Percentiles rank a stretch among this genome's conserved stretches.
These are phyloP conservation scores for Helleia helle DNA, from an alignment of 2,888 invertebrate genomes.

Conservation along the genomic window DNA sequence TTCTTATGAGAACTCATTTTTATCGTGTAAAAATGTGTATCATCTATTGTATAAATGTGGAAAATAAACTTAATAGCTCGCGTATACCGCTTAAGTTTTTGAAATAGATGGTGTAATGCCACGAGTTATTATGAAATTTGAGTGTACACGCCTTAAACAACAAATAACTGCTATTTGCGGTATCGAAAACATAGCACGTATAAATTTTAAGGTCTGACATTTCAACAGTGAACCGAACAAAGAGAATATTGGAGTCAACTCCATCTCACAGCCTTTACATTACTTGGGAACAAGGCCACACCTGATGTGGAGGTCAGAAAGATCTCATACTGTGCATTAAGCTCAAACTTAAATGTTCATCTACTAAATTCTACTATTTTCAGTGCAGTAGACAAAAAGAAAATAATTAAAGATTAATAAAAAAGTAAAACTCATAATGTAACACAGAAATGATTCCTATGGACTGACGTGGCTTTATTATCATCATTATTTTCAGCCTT, in stretches of 20 bases:
- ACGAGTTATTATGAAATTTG: slow-evolving; percentile 31
- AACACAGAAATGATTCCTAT: too few relatives aligned
- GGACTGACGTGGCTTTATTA: too few relatives aligned
- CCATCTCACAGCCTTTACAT: slow-evolving; percentile 30
- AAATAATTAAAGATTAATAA: too few relatives aligned
- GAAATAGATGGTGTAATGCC: slow-evolving; percentile 26
- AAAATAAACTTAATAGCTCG: slow-evolving; percentile 14
- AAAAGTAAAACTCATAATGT: too few relatives aligned
- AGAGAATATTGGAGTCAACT: slow-evolving; percentile 41
- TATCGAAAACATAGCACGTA: slow-evolving; percentile 37
- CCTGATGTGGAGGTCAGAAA: slow-evolving; percentile 15
- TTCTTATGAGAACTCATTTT: background rate
- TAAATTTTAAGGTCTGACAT: slow-evolving; percentile 42
- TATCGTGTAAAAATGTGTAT: background rate
- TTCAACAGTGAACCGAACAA: slow-evolving; percentile 42
- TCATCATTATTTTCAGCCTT: too few relatives aligned
- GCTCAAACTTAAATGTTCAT: too few relatives aligned
- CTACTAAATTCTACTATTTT: too few relatives aligned
- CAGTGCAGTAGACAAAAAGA: too few relatives aligned
- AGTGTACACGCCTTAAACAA: slow-evolving; percentile 21
- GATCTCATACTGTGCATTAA: too few relatives aligned
- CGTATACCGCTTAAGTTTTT: slow-evolving; percentile 22
- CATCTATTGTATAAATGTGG: slow-evolving; percentile 10
- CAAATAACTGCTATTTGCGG: slow-evolving; percentile 16
- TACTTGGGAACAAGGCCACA: slow-evolving; percentile 36